Base-by-base conservation (phyloP, 2,797 vertebrate species). In the Manis javanica region DNA sequence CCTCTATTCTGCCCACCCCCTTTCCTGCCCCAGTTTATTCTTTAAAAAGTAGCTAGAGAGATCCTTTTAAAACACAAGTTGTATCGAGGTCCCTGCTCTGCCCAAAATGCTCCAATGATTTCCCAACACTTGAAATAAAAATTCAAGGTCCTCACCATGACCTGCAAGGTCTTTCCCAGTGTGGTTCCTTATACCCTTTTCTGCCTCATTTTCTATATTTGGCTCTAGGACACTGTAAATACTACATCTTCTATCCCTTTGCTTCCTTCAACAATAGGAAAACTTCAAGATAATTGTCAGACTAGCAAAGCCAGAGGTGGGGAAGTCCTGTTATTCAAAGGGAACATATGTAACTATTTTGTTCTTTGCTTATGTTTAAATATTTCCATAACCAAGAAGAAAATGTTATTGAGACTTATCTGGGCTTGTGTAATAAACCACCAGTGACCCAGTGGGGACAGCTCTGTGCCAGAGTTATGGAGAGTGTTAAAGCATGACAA, bases 371-470 rank as follows among this genome's bases (percentile, higher is more conserved):
- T 87, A 9, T 16, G 5, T 49, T 51, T 82, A 15, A 21, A 88
- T 97, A 96, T 94, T 23, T 71, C 79, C 59, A 74, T 15, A 42
- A 26, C 14, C 5, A 71, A 63, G 74, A 92, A 87, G 21, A 79
- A 94, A 83, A 1, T 87, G 39, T 83, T 42, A 31, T 37, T 87
- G 29, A 71, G 78, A 19, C 16, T 39, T 26, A 64, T 66, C 49
- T 31, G 37, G 69, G 59, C n/a, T 77, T 10, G 88, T 68, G 66
- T 63, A 94, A 90, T 72, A 93, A 90, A 34, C 15, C 37, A 7
- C 71, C 23, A 2, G 72, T 53, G 3, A n/a, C 83, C 95, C 55
- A 13, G 3, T 10, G 29, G 66, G 12, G n/a, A 83, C 74, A 72
- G 29, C 37, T 94, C 16, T 53, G 21, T 78, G 94, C 66, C 37